Percentiles rank a stretch among this genome's conserved stretches.
phyloP scores from a whole-genome alignment of 2,888 invertebrate genomes.

The Incurvaria masculella region DNA sequence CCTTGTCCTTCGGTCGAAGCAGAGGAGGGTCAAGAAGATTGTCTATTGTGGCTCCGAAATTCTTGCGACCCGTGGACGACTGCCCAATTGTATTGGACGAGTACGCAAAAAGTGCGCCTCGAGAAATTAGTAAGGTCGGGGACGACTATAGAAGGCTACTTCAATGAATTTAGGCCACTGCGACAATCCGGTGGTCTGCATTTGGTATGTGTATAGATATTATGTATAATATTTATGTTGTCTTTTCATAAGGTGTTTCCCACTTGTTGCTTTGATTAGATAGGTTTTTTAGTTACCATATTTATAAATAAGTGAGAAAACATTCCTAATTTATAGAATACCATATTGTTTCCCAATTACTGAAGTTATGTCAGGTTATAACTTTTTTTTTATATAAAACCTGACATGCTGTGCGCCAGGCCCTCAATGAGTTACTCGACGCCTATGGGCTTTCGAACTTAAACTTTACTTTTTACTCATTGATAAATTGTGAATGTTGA shows the following conservation, averaged over 20 bases:
- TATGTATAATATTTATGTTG: too few species aligned
- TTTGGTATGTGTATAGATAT: neutral
- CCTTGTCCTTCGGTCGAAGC: neutral
- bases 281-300: too few species aligned
- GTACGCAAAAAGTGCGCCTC: neutral
- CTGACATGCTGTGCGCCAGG: too few species aligned
- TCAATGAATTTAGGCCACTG: neutral
- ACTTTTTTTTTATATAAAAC: too few species aligned
- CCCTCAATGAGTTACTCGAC: too few species aligned
- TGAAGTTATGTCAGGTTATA: too few species aligned
- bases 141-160: neutral
- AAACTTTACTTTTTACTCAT: too few species aligned
- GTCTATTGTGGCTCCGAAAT: neutral
- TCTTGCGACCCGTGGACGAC: neutral
- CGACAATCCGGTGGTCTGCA: neutral
- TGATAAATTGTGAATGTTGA: too few species aligned
- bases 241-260: too few species aligned
- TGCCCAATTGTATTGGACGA: neutral
- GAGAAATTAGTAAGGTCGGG: neutral
- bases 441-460: too few species aligned
- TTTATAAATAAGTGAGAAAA: neutral
- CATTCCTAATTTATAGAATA: constrained; percentile 15
- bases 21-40: neutral
- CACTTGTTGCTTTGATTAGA: too few species aligned
- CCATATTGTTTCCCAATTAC: neutral